Conservation (phyloP, 2,113 vertebrate species). For the Athene noctua region DNA sequence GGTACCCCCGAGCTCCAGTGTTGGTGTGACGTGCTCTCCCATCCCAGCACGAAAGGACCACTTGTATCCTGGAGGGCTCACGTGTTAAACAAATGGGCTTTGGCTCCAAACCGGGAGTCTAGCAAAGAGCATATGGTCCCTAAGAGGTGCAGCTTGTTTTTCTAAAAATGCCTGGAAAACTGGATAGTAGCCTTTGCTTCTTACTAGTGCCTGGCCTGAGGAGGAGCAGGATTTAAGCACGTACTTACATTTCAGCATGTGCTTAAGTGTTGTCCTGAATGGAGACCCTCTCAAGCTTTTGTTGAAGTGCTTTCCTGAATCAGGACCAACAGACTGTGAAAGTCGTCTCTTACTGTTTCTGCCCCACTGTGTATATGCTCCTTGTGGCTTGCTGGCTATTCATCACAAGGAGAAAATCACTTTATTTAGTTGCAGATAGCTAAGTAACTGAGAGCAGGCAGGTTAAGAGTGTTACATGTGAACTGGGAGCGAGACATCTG, state of each 20-base stretch:
- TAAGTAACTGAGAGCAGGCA: neutral
- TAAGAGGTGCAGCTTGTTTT: neutral
- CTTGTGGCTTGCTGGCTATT: neutral
- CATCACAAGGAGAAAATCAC: neutral
- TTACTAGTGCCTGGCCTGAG: neutral
- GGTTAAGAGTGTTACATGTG: neutral
- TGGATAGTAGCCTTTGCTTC: neutral
- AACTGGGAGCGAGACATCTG: slow-evolving; percentile 10
- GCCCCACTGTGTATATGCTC: neutral
- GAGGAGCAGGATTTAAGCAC: neutral
- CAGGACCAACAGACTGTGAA: neutral
- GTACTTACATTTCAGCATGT: neutral
- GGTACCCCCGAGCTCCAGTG: neutral
- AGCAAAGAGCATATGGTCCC: neutral
- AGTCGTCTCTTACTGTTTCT: neutral
- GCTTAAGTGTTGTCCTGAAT: neutral
- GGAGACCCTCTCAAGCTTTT: neutral
- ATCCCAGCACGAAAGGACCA: fast-evolving
- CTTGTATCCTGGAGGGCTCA: neutral
- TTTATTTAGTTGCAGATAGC: neutral
- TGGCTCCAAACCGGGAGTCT: neutral
- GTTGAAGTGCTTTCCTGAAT: neutral
- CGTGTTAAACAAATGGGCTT: fast-evolving
- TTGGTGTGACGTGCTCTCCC: neutral
- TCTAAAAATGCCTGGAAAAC: neutral